Conservation (phyloP, 1,140 invertebrate species). For the Dinoponera quadriceps region DNA sequence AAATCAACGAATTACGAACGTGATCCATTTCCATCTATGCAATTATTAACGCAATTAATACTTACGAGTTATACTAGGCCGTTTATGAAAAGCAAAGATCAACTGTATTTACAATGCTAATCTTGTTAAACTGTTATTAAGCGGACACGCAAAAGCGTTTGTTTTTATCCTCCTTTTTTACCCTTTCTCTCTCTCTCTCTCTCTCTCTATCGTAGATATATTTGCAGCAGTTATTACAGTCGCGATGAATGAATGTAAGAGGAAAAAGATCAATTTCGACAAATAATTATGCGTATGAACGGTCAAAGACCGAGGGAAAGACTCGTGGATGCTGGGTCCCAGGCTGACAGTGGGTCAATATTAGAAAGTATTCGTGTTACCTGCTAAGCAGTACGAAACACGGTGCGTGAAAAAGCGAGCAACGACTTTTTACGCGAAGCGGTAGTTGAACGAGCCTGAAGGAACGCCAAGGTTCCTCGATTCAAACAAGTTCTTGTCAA, state of each 20-base stretch:
- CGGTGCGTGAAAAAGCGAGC: constrained; percentile 70
- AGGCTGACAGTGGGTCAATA: constrained; percentile 68
- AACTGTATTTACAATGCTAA: neutral
- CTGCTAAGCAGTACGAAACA: constrained; percentile 62
- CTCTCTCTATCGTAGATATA: too few species aligned
- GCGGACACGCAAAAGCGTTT: too few species aligned
- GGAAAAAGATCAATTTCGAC: neutral
- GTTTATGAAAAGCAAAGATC: neutral
- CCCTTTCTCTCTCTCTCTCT: too few species aligned
- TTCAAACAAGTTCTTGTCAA: too few species aligned
- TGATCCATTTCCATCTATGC: neutral
- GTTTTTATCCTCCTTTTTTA: too few species aligned
- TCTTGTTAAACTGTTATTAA: too few species aligned
- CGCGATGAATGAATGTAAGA: too few species aligned
- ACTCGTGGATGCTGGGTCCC: constrained; percentile 11
- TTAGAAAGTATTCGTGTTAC: constrained; percentile 77
- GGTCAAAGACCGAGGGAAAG: neutral
- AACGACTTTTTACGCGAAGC: constrained; percentile 58
- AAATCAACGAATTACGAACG: too few species aligned
- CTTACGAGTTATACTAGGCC: neutral
- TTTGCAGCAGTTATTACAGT: too few species aligned
- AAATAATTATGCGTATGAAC: neutral
- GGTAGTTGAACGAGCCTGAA: constrained; percentile 25
- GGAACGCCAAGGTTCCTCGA: neutral
- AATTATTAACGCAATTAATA: neutral